A percentile compares a stretch with the other conserved stretches of the same genome.
Conservation (phyloP, 2,888 invertebrate species). For the Chaetogeoica ovagalla region DNA sequence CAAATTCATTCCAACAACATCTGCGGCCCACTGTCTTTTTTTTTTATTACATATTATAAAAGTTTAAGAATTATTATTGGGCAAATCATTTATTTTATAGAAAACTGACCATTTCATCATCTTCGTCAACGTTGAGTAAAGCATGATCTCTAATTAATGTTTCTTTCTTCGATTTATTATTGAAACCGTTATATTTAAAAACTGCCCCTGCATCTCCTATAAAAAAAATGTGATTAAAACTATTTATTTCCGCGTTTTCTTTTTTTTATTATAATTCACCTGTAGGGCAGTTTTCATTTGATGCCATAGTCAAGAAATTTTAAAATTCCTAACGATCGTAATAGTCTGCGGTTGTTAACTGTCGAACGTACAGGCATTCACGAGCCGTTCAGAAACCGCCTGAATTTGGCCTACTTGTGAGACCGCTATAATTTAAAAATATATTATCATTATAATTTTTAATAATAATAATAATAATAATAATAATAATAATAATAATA, state of each 20-base stretch:
- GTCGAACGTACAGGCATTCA: conserved; percentile 52
- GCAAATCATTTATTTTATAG: neutral
- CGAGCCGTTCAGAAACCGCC: conserved; percentile 48
- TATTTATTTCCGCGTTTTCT: neutral
- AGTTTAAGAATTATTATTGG: neutral
- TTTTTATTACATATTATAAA: too few relatives aligned
- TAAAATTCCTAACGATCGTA: conserved; percentile 52
- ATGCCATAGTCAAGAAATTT: conserved; percentile 54
- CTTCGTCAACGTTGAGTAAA: conserved; percentile 62
- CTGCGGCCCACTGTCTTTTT: too few relatives aligned
- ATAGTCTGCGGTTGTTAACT: conserved; percentile 46
- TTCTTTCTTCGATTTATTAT: conserved; percentile 27
- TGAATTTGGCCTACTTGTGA: conserved; percentile 43
- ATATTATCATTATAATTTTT: neutral
- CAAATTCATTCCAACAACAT: too few relatives aligned
- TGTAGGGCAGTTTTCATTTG: conserved; percentile 53
- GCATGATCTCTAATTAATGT: conserved; percentile 44
- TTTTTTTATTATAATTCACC: conserved; percentile 24
- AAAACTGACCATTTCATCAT: conserved; percentile 65
- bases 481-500: too few relatives aligned
- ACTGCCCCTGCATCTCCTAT: conserved; percentile 41
- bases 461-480: too few relatives aligned
- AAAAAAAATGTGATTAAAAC: neutral
- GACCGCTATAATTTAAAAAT: conserved; percentile 44
- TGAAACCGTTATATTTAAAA: conserved; percentile 45